Percentiles rank a stretch among this genome's conserved stretches.
Evolutionary conservation across 2,888 invertebrate genomes (phyloP).

Genomic region (Listrodromus nycthemerus): DNA sequence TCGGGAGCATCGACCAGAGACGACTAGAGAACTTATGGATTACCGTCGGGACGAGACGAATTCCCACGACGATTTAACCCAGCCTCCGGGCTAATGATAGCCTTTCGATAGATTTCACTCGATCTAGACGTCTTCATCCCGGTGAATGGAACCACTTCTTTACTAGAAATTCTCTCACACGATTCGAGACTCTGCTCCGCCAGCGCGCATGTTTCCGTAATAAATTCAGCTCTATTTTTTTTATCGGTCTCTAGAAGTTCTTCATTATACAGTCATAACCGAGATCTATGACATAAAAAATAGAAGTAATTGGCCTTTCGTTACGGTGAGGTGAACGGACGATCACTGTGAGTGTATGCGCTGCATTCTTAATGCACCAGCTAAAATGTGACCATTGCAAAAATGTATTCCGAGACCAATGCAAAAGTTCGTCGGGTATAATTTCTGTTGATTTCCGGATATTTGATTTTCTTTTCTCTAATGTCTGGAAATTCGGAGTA

Average conservation of each 20-base stretch:
- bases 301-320: neutral
- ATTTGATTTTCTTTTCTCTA: too few species aligned
- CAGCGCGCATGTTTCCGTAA: neutral
- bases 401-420: too few species aligned
- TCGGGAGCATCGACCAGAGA: neutral
- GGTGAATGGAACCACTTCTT: conserved; percentile 17
- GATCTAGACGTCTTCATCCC: conserved; percentile 51
- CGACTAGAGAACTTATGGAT: conserved; percentile 52
- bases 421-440: conserved; percentile 10
- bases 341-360: too few species aligned
- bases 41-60: conserved; percentile 57
- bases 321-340: too few species aligned
- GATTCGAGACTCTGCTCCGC: neutral
- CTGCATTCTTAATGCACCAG: too few species aligned
- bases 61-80: conserved; percentile 59
- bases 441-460: conserved; percentile 11
- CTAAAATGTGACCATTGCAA: too few species aligned
- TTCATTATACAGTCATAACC: neutral
- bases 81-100: conserved; percentile 64
- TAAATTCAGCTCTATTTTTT: neutral
- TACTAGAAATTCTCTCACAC: conserved; percentile 19
- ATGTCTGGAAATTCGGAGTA: neutral
- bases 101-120: conserved; percentile 56
- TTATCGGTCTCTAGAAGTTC: neutral
- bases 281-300: neutral